Conservation (phyloP, 2,113 vertebrate genomes). For the Cyphomyrus discorhynchus region DNA sequence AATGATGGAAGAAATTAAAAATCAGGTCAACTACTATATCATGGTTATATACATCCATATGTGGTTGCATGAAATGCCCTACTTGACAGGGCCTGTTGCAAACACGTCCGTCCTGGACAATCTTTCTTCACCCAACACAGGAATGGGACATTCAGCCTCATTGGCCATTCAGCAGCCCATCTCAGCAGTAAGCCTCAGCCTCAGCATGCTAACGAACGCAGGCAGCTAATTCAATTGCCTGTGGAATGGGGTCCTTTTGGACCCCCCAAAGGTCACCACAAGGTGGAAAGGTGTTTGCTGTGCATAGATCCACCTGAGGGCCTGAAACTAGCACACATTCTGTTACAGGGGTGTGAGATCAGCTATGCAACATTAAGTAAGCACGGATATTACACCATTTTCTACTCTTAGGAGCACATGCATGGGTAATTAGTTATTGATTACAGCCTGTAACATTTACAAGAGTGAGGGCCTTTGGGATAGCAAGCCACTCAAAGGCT, state of each 20-base stretch:
- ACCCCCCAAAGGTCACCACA: background rate
- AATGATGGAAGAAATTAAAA: background rate
- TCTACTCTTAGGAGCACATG: background rate
- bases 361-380: background rate
- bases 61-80: background rate
- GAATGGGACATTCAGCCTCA: background rate
- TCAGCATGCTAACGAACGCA: background rate
- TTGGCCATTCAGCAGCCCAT: background rate
- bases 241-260: background rate
- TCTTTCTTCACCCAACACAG: background rate
- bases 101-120: background rate
- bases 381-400: background rate
- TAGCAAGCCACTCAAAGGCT: background rate
- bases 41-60: background rate
- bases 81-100: background rate
- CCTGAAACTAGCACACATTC: background rate
- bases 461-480: constrained; percentile 18
- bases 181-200: background rate
- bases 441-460: constrained; percentile 22
- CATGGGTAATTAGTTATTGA: constrained; percentile 37
- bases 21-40: background rate
- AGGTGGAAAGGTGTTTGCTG: constrained; percentile 7
- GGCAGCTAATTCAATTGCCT: background rate
- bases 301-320: constrained; percentile 13
- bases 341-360: constrained; percentile 22